These are phyloP conservation scores for Anhinga rufa DNA, from an alignment of 2,113 vertebrate species.

Conservation along the genomic window DNA sequence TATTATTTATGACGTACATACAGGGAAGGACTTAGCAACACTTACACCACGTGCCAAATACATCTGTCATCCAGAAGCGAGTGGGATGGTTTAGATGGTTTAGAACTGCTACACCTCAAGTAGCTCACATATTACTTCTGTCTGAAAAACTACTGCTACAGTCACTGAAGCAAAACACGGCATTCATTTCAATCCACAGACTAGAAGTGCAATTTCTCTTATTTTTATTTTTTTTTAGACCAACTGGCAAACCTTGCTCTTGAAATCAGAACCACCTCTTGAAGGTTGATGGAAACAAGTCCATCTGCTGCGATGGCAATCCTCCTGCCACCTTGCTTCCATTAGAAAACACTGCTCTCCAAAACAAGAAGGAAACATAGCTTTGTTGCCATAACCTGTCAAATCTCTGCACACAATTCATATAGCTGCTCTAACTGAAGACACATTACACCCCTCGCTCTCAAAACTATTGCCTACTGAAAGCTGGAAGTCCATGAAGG, in stretches of 20 bases:
- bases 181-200: background rate
- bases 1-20: background rate
- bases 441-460: background rate
- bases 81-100: background rate
- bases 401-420: background rate
- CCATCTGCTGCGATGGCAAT: background rate
- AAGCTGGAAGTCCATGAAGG: background rate
- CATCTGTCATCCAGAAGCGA: background rate
- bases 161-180: background rate
- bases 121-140: background rate
- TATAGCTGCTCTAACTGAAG: background rate
- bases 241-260: background rate
- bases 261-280: background rate
- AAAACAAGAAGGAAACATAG: background rate
- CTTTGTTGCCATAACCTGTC: background rate
- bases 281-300: background rate
- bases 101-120: background rate
- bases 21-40: background rate
- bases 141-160: background rate
- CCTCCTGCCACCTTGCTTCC: background rate
- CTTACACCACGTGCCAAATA: background rate
- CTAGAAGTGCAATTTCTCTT: background rate
- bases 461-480: background rate
- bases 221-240: background rate
- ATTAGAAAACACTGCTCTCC: background rate